phyloP scores from a whole-genome alignment of 2,797 vertebrate genomes.

The Artibeus jamaicensis region DNA sequence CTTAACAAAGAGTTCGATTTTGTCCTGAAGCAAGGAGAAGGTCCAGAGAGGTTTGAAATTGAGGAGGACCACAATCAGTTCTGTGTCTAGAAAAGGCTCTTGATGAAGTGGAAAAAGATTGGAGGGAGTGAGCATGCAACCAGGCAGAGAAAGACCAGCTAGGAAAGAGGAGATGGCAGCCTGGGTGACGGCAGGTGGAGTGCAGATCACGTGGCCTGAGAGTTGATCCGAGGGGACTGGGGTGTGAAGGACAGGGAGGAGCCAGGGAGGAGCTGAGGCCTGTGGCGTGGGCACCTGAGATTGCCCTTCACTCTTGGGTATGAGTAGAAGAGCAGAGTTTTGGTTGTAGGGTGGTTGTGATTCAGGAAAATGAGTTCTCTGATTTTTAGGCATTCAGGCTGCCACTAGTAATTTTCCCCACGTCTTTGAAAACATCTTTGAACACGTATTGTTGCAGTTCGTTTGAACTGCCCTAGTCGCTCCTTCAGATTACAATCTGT shows the following conservation, averaged over 20 bases:
- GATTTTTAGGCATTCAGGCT: neutral
- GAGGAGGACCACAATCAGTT: neutral
- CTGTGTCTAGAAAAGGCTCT: neutral
- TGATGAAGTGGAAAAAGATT: neutral
- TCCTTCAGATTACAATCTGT: neutral
- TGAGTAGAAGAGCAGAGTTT: fast-evolving
- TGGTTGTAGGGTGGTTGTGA: neutral
- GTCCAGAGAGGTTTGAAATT: neutral
- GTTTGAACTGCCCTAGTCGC: neutral
- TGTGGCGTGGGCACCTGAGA: neutral
- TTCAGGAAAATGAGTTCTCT: neutral
- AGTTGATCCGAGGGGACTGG: fast-evolving
- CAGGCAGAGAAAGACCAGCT: neutral
- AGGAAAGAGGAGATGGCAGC: neutral
- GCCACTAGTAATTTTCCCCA: neutral
- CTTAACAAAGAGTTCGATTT: neutral
- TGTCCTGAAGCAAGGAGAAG: neutral
- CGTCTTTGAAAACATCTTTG: neutral
- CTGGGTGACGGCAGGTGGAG: neutral
- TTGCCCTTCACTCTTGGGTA: neutral
- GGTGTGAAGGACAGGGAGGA: neutral
- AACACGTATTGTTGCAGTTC: neutral
- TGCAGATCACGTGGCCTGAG: neutral
- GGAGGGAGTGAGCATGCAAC: neutral
- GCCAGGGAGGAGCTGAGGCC: too few species aligned